phyloP scores from a whole-genome alignment of 2,888 invertebrate genomes.

The Oligia fasciuncula region DNA sequence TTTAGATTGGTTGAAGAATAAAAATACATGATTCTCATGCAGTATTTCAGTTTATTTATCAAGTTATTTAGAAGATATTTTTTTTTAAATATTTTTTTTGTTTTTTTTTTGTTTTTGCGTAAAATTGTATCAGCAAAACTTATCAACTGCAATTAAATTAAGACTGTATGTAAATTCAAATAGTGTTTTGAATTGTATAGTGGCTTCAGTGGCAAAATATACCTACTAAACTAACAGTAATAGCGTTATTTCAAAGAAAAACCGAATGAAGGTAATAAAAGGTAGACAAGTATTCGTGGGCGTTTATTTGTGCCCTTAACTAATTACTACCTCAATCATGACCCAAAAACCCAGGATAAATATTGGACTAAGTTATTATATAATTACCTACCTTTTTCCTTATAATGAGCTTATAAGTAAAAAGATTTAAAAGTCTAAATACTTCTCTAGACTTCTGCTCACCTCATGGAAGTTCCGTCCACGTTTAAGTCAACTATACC shows the following conservation, averaged over 20 bases:
- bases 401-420: background rate
- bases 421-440: background rate
- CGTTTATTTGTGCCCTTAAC: conserved; percentile 3
- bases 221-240: background rate
- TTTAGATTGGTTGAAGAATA: background rate
- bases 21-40: background rate
- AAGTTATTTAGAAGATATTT: background rate
- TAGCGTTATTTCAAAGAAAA: conserved; percentile 13
- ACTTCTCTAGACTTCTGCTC: background rate
- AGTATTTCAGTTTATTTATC: background rate
- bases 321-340: background rate
- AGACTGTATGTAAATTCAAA: background rate
- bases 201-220: background rate
- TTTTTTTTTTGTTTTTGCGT: background rate
- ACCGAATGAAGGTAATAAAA: background rate
- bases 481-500: background rate
- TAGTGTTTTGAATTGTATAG: background rate
- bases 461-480: too few relatives aligned
- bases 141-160: background rate
- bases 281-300: background rate
- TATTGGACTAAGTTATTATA: background rate
- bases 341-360: background rate
- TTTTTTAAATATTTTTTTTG: too few relatives aligned
- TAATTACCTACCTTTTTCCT: background rate
- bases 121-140: background rate